Percentiles rank a stretch among this genome's conserved stretches.
Evolutionary conservation across 2,888 invertebrate genomes (phyloP).

Genomic region (Drosophila fungiperda): DNA sequence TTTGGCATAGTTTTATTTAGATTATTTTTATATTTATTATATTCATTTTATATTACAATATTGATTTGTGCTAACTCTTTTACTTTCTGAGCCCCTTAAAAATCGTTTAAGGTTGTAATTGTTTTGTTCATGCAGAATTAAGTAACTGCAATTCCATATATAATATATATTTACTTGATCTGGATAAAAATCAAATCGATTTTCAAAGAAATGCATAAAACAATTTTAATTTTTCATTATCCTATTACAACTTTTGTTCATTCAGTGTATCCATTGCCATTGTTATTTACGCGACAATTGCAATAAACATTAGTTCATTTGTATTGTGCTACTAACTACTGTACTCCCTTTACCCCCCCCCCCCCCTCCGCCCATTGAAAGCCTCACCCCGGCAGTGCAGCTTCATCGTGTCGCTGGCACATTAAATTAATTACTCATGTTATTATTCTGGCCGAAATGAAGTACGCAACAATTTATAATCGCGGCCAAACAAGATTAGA

Average conservation of each 20-base stretch:
- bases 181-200: background rate
- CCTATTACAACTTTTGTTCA: background rate
- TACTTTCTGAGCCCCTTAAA: background rate
- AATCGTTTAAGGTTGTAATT: background rate
- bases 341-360: background rate
- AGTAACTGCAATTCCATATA: background rate
- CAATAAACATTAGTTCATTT: conserved; percentile 66
- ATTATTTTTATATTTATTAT: too few species aligned
- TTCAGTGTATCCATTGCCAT: conserved; percentile 24
- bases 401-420: conserved; percentile 76
- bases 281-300: conserved; percentile 65
- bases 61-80: background rate
- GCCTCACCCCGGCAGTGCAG: background rate
- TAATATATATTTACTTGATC: background rate
- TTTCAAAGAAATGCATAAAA: background rate
- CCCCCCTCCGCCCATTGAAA: too few species aligned
- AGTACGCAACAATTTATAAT: conserved; percentile 84
- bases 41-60: background rate
- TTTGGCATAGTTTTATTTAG: background rate
- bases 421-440: conserved; percentile 84
- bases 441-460: conserved; percentile 84
- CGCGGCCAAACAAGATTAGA: conserved; percentile 82
- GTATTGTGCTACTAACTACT: conserved; percentile 18
- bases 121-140: background rate
- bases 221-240: background rate